These are phyloP conservation scores for Camponotus vicinus DNA, from an alignment of 1,140 invertebrate genomes.

Conservation along the genomic window DNA sequence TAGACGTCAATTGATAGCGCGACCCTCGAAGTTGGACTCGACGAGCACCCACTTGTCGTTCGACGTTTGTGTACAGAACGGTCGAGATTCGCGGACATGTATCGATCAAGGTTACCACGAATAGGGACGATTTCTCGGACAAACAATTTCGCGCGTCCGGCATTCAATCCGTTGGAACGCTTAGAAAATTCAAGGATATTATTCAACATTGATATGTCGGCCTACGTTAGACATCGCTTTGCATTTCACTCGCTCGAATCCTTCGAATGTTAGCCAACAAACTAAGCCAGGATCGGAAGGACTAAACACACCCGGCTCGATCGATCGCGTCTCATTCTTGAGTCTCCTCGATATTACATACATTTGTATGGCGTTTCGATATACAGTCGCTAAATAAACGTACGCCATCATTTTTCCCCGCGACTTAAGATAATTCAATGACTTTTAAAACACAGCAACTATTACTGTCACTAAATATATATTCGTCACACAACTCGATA, in stretches of 20 bases:
- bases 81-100: slow-evolving; percentile 8
- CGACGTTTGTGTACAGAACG: background rate
- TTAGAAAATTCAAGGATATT: slow-evolving; percentile 41
- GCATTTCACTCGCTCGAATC: background rate
- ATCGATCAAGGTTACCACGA: slow-evolving; percentile 37
- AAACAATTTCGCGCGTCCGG: background rate
- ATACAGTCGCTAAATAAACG: background rate
- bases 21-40: background rate
- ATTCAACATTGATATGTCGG: slow-evolving; percentile 57
- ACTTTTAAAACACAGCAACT: slow-evolving; percentile 24
- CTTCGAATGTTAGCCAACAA: background rate
- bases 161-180: slow-evolving; percentile 15
- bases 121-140: background rate
- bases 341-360: background rate
- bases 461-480: background rate
- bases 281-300: background rate
- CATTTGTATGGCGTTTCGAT: background rate
- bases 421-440: slow-evolving; percentile 18
- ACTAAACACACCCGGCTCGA: background rate
- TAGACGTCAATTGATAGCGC: slow-evolving; percentile 38
- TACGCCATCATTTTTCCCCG: slow-evolving; percentile 9
- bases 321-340: background rate
- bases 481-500: slow-evolving; percentile 2
- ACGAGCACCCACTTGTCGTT: slow-evolving; percentile 9
- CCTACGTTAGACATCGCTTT: slow-evolving; percentile 13